Evolutionary conservation across 2,797 vertebrate genomes (phyloP).

Genomic region (Coracias cyanogaster): DNA sequence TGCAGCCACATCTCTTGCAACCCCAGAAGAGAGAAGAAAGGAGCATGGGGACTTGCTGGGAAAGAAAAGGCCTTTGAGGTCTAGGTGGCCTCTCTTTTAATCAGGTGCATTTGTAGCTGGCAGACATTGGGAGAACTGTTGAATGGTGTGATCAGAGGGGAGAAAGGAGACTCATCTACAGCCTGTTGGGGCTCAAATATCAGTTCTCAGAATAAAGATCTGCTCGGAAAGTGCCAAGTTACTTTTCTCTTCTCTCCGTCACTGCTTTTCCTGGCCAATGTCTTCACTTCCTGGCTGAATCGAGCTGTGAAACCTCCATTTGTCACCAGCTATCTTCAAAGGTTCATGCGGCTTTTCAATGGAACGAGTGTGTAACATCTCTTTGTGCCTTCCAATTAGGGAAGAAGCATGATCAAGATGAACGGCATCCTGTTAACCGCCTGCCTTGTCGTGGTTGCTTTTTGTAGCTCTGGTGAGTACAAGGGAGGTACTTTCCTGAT

Average conservation of each 20-base stretch:
- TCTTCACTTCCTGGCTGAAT: not conserved
- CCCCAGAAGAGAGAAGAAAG: not conserved
- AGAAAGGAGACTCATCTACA: not conserved
- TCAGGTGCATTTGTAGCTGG: not conserved
- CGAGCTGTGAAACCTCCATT: accelerated
- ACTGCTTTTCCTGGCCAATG: not conserved
- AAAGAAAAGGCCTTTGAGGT: not conserved
- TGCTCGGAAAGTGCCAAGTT: not conserved
- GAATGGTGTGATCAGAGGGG: not conserved
- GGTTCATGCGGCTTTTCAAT: not conserved
- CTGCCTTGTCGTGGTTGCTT: conserved; percentile 34
- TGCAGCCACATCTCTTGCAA: not conserved
- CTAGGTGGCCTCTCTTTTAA: not conserved
- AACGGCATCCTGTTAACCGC: conserved; percentile 1
- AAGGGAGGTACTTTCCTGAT: not conserved
- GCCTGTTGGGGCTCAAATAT: not conserved
- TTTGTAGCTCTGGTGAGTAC: conserved; percentile 64
- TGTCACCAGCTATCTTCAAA: accelerated
- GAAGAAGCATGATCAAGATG: conserved; percentile 51
- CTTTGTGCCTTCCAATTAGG: not conserved
- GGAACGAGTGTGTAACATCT: not conserved
- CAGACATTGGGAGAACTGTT: not conserved
- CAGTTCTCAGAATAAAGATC: not conserved
- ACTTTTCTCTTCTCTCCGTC: not conserved
- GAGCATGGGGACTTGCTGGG: not conserved